phyloP scores from a whole-genome alignment of 2,797 vertebrate genomes.

The Poeciliopsis paucimaculata region DNA sequence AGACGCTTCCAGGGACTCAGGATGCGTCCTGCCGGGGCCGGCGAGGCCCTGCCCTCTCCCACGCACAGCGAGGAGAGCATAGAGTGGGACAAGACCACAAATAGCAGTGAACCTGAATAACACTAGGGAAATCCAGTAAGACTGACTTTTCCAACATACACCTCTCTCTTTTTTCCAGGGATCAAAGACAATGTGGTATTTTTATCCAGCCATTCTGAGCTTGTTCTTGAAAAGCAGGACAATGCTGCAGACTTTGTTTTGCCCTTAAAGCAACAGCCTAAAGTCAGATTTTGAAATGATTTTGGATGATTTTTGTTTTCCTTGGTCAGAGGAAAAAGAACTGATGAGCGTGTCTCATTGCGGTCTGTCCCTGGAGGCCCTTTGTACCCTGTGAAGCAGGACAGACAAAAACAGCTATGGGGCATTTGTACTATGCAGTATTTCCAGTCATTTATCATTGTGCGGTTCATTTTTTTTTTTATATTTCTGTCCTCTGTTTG shows the following conservation, averaged over 20 bases:
- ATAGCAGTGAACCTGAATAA: conserved; percentile 97
- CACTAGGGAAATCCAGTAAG: conserved; percentile 25
- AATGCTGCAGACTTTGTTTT: conserved; percentile 48
- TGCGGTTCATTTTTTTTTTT: conserved; percentile 70
- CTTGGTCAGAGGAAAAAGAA: conserved; percentile 58
- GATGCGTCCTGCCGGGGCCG: conserved; percentile 76
- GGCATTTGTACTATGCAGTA: conserved; percentile 87
- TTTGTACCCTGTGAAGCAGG: conserved; percentile 64
- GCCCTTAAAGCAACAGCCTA: conserved; percentile 56
- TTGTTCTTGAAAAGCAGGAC: conserved; percentile 54
- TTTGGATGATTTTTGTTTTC: conserved; percentile 53
- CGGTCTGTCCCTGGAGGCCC: conserved; percentile 70
- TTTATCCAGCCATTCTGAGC: conserved; percentile 55
- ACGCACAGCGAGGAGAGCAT: conserved; percentile 93
- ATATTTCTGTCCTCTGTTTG: conserved; percentile 79
- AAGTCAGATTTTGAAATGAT: conserved; percentile 64
- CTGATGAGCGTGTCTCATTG: conserved; percentile 71
- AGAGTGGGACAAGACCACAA: conserved; percentile 96
- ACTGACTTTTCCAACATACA: conserved; percentile 61
- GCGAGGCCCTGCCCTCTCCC: conserved; percentile 79
- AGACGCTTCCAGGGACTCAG: conserved; percentile 95
- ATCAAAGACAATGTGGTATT: conserved; percentile 57
- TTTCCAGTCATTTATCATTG: conserved; percentile 80
- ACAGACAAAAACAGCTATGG: conserved; percentile 65
- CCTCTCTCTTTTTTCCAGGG: conserved; percentile 61